Percentiles rank a stretch among this genome's conserved stretches.
Evolutionary conservation across 2,797 vertebrate species (phyloP).

Genomic region (Notolabrus celidotus): DNA sequence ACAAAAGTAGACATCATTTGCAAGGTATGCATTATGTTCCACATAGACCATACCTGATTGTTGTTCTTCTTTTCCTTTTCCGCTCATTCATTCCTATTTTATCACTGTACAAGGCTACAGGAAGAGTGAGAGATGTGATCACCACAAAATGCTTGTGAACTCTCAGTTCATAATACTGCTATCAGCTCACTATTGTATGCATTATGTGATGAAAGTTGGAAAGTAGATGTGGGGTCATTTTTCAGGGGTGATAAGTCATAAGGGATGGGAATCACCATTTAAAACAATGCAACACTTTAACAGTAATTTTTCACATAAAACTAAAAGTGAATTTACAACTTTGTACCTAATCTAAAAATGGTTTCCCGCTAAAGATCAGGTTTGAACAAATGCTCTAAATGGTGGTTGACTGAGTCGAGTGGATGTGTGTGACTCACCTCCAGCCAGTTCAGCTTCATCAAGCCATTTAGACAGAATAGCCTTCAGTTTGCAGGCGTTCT

Average conservation of each 20-base stretch:
- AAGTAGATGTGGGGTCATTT: not conserved
- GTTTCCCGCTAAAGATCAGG: not conserved
- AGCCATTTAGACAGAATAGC: conserved; percentile 98
- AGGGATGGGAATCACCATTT: not conserved
- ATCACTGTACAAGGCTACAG: conserved; percentile 94
- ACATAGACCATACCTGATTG: conserved; percentile 90
- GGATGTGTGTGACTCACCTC: conserved; percentile 85
- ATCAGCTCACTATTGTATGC: not conserved
- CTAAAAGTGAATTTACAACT: conserved; percentile 2
- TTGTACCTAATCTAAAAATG: conserved; percentile 4
- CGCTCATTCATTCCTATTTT: conserved; percentile 96
- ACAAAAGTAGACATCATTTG: not conserved
- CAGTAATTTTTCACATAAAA: not conserved
- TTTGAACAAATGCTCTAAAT: conserved; percentile 26
- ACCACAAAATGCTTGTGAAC: not conserved
- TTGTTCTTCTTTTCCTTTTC: conserved; percentile 97
- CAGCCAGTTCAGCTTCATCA: conserved; percentile 97
- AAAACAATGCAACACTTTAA: not conserved
- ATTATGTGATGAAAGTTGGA: not conserved
- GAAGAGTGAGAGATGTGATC: not conserved
- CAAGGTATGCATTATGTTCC: not conserved
- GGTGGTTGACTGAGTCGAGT: conserved; percentile 16
- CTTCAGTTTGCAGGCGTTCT: conserved; percentile 98
- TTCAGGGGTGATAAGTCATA: not conserved
- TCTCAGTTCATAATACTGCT: not conserved